Evolutionary conservation across 2,113 vertebrate genomes (phyloP).

Genomic region (Dipodomys stephensi): DNA sequence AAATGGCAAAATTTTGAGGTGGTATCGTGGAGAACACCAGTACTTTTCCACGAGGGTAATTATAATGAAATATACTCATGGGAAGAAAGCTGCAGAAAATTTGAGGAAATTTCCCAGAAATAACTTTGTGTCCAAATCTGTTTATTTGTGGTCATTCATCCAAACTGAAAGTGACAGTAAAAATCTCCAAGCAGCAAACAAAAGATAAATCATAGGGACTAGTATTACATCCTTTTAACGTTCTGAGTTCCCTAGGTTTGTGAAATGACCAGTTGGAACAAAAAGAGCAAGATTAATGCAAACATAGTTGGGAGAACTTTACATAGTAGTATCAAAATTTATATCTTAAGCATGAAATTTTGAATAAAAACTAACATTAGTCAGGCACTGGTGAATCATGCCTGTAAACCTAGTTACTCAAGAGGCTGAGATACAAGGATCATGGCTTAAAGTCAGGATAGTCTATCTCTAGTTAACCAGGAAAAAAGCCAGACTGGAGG

Average conservation of each 20-base stretch:
- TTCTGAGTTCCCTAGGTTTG: background rate
- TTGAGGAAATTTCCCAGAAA: background rate
- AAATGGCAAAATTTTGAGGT: background rate
- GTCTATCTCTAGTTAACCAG: no score
- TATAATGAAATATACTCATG: background rate
- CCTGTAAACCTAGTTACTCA: no score
- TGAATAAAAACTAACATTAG: background rate
- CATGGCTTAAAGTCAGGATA: no score
- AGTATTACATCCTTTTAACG: background rate
- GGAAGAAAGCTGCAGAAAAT: background rate
- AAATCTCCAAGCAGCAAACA: background rate
- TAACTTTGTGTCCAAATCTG: background rate
- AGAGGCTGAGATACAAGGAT: no score
- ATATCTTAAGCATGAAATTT: background rate
- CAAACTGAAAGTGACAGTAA: background rate
- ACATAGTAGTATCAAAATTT: background rate
- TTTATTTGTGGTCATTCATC: slow-evolving; percentile 18
- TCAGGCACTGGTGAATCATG: no score
- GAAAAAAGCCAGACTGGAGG: no score
- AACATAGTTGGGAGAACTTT: background rate
- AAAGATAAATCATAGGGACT: background rate
- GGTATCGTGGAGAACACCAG: background rate
- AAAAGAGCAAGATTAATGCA: background rate
- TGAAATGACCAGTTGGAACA: background rate
- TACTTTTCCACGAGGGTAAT: background rate